Evolutionary conservation across 1,140 invertebrate genomes (phyloP).

Genomic region (Calliphora vicina): DNA sequence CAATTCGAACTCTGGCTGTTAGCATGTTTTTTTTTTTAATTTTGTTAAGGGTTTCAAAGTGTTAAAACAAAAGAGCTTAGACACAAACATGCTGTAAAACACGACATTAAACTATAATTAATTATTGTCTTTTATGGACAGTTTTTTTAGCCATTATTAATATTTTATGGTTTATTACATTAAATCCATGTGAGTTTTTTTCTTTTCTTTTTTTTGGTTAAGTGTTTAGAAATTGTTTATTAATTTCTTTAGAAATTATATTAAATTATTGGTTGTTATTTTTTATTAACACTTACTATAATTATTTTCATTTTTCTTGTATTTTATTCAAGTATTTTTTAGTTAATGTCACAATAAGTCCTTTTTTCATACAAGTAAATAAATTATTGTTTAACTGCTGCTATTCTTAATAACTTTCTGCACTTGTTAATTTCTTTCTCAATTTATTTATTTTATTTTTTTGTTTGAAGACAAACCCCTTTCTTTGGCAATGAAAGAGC

Average conservation of each 20-base stretch:
- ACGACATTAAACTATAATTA: neutral
- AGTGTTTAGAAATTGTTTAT: neutral
- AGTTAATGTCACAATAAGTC: too few relatives aligned
- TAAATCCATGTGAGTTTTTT: neutral
- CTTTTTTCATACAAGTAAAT: too few relatives aligned
- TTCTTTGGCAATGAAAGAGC: neutral
- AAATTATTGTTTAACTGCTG: too few relatives aligned
- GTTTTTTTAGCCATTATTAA: neutral
- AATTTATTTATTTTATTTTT: neutral
- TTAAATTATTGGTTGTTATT: neutral
- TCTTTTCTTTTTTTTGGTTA: neutral
- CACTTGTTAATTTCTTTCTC: neutral
- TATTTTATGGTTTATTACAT: neutral
- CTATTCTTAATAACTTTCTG: neutral
- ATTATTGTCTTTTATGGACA: neutral
- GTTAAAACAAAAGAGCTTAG: slow-evolving; percentile 11
- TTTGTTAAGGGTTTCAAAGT: neutral
- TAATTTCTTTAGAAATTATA: neutral
- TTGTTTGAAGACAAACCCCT: neutral
- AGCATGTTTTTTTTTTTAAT: neutral
- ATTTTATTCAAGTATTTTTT: neutral
- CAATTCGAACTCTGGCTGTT: neutral
- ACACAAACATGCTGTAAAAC: neutral
- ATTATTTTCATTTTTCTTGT: neutral
- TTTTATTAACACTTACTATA: slow-evolving; percentile 24